Conservation (phyloP, 2,888 invertebrate species). For the Leptothorax acervorum region DNA sequence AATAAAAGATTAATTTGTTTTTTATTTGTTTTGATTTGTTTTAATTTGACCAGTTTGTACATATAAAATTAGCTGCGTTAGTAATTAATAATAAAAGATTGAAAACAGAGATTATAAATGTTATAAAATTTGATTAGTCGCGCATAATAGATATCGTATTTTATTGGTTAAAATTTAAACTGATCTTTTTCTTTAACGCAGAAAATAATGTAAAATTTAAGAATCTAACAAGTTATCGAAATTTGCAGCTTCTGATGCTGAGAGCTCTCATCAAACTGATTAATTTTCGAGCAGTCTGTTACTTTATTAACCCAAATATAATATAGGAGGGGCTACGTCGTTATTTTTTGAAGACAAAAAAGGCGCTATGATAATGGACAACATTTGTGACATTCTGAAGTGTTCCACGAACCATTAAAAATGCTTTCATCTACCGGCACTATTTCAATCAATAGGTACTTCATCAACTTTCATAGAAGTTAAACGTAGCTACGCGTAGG, state of each 20-base stretch:
- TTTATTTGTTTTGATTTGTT: background rate
- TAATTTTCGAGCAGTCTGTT: background rate
- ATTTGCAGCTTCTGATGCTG: background rate
- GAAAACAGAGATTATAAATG: background rate
- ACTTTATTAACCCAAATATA: slow-evolving; percentile 24
- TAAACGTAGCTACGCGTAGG: background rate
- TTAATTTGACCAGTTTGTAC: background rate
- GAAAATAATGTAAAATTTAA: background rate
- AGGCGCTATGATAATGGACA: slow-evolving; percentile 5
- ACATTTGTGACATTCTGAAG: slow-evolving; percentile 11
- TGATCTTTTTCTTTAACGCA: background rate
- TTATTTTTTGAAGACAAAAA: background rate
- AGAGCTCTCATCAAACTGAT: slow-evolving; percentile 15
- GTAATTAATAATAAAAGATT: background rate
- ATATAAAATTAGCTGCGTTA: background rate
- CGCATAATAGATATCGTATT: background rate
- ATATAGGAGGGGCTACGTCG: background rate
- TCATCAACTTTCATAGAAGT: background rate
- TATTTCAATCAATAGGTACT: slow-evolving; percentile 1
- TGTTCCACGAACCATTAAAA: background rate
- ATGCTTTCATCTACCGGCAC: background rate
- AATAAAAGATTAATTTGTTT: slow-evolving; percentile 8
- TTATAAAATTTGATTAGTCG: background rate
- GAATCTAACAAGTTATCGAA: background rate
- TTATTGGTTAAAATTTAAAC: background rate